A percentile compares a stretch with the other conserved stretches of the same genome.
These are phyloP conservation scores for Drosophila tani DNA, from an alignment of 1,140 invertebrate species.

Conservation along the genomic window DNA sequence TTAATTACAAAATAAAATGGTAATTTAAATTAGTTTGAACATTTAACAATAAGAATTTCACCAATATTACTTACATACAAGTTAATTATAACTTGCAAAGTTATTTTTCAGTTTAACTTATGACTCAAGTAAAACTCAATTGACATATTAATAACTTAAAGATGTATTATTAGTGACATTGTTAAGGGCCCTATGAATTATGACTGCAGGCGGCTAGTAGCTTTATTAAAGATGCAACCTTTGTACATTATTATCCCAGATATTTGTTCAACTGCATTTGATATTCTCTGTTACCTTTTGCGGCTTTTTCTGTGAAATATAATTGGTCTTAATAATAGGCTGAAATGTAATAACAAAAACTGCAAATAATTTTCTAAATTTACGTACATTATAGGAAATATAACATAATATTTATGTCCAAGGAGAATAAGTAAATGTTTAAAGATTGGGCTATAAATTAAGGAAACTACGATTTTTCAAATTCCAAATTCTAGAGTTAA, in stretches of 20 bases:
- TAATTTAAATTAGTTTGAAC: background rate
- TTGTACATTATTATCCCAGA: background rate
- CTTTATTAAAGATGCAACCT: background rate
- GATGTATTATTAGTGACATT: background rate
- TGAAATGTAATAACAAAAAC: background rate
- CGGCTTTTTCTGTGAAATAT: background rate
- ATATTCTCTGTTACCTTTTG: background rate
- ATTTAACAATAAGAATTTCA: too few species aligned
- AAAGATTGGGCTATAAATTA: background rate
- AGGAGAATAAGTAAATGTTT: too few species aligned
- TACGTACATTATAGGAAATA: too few species aligned
- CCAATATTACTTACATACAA: background rate
- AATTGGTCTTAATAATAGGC: too few species aligned
- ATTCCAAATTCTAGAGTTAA: background rate
- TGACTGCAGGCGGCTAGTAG: background rate
- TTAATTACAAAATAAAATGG: background rate
- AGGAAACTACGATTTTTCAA: too few species aligned
- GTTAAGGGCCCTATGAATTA: background rate
- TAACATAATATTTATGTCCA: too few species aligned
- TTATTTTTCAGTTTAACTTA: too few species aligned
- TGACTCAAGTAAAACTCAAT: background rate
- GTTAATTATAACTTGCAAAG: background rate
- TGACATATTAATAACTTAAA: background rate
- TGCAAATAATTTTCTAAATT: background rate
- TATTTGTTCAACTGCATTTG: slow-evolving; percentile 22